phyloP scores from a whole-genome alignment of 2,113 vertebrate species.

The Perca fluviatilis region DNA sequence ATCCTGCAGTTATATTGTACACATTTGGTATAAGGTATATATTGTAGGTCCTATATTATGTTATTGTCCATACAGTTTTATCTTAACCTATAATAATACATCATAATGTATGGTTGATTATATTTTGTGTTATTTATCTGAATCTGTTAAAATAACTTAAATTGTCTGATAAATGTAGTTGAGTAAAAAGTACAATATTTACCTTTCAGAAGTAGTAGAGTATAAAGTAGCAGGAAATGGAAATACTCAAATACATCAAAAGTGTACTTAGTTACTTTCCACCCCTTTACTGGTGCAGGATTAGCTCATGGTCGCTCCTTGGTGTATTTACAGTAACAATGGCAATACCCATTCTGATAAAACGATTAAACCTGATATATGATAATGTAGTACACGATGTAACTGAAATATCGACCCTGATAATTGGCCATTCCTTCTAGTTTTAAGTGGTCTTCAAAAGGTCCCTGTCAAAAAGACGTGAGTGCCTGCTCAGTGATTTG shows the following conservation, averaged over 20 bases:
- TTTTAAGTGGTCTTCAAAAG: constrained; percentile 20
- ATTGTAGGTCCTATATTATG: no score
- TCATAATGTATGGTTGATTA: not conserved
- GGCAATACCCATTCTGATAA: not conserved
- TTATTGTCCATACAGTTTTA: not conserved
- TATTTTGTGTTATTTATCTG: not conserved
- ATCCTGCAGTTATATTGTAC: no score
- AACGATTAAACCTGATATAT: constrained; percentile 16
- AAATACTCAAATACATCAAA: not conserved
- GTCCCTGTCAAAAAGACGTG: not conserved
- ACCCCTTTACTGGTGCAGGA: not conserved
- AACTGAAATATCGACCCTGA: constrained; percentile 8
- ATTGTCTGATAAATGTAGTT: not conserved
- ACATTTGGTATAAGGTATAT: no score
- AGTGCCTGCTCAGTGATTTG: not conserved
- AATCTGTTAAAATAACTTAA: not conserved
- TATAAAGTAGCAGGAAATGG: not conserved
- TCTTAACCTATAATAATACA: not conserved
- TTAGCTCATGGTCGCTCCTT: not conserved
- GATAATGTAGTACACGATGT: constrained; percentile 11
- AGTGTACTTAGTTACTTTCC: not conserved
- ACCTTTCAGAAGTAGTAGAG: not conserved
- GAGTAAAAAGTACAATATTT: not conserved
- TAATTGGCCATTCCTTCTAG: not conserved
- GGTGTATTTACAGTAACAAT: constrained; percentile 1